Percentiles rank a stretch among this genome's conserved stretches.
phyloP scores from a whole-genome alignment of 2,888 invertebrate species.

The Plagiodera versicolora region DNA sequence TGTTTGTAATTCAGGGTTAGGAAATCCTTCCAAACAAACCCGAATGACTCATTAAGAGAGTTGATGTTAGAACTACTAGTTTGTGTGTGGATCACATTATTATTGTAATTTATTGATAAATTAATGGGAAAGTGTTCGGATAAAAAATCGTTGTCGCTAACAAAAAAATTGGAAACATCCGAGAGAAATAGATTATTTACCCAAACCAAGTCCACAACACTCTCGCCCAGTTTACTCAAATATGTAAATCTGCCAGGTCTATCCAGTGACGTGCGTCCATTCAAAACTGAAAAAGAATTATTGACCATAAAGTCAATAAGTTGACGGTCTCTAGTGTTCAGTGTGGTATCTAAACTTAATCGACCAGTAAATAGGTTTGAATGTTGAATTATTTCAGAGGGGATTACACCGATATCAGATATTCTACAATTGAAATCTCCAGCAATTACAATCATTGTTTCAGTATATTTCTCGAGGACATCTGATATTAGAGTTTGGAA shows the following conservation, averaged over 20 bases:
- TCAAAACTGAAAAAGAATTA: neutral
- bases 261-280: neutral
- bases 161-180: neutral
- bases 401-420: constrained; percentile 21
- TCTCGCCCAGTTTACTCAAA: neutral
- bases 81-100: too few species aligned
- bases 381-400: constrained; percentile 45
- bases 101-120: neutral
- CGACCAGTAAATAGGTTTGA: neutral
- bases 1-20: neutral
- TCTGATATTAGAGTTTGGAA: too few species aligned
- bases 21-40: neutral
- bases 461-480: neutral
- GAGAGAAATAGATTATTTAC: neutral
- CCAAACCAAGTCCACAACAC: neutral
- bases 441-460: constrained; percentile 61
- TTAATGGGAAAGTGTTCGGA: neutral
- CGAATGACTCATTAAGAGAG: too few species aligned
- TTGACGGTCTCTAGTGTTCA: neutral
- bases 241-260: neutral
- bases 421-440: constrained; percentile 55
- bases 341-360: neutral
- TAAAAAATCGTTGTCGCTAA: neutral
- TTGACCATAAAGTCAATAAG: neutral
- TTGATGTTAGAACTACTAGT: neutral